Evolutionary conservation across 2,113 vertebrate genomes (phyloP).

Genomic region (Dasyurus viverrinus): DNA sequence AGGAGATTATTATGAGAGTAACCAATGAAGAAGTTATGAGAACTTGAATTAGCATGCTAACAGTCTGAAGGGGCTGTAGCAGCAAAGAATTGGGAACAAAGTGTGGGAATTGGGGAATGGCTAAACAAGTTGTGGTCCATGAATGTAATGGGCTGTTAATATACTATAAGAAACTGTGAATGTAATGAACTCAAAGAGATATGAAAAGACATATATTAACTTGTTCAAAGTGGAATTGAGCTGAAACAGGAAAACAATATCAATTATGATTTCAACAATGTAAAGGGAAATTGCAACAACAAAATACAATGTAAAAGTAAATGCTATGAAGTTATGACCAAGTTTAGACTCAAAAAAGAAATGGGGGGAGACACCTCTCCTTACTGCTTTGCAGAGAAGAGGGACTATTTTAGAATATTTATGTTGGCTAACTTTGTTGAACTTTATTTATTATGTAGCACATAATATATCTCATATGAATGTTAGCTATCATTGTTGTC

Average conservation of each 20-base stretch:
- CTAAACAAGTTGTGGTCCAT: neutral
- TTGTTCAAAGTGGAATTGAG: neutral
- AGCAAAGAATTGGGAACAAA: neutral
- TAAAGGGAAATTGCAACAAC: neutral
- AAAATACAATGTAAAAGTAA: neutral
- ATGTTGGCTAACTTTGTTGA: neutral
- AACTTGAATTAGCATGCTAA: neutral
- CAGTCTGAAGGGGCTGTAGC: neutral
- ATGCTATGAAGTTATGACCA: neutral
- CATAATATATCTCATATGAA: neutral
- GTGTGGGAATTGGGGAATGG: neutral
- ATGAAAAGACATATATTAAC: neutral
- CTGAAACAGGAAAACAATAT: neutral
- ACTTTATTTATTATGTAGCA: neutral
- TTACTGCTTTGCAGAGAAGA: neutral
- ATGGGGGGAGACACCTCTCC: neutral
- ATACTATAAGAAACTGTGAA: neutral
- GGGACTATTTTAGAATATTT: neutral
- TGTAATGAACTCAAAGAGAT: neutral
- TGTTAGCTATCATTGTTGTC: neutral
- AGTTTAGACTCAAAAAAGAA: neutral
- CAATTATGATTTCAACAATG: neutral
- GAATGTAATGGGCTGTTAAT: neutral
- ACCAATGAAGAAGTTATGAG: neutral
- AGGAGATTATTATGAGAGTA: neutral